These are phyloP conservation scores for Ceratothoa steindachneri DNA, from an alignment of 2,888 invertebrate species.

Conservation along the genomic window DNA sequence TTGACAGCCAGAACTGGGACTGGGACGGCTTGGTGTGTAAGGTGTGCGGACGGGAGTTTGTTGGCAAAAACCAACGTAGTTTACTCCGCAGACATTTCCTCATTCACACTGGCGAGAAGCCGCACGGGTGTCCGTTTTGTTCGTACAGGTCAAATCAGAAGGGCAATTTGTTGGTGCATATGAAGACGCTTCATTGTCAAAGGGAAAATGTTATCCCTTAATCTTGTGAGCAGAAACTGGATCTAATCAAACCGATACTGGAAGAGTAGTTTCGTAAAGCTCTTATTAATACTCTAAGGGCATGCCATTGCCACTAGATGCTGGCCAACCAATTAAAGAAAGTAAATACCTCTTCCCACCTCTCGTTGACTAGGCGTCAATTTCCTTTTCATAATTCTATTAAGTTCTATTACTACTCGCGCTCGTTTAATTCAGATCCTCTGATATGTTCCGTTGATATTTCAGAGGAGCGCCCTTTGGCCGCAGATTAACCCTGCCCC, in stretches of 20 bases:
- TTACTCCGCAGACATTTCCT: slow-evolving; percentile 40
- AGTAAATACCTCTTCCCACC: too few relatives aligned
- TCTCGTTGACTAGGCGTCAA: too few relatives aligned
- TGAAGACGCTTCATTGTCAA: slow-evolving; percentile 31
- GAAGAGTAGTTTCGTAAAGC: not conserved
- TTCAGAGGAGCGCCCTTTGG: slow-evolving; percentile 39
- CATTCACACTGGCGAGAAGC: slow-evolving; percentile 45
- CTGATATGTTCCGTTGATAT: slow-evolving; percentile 38
- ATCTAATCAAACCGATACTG: too few relatives aligned
- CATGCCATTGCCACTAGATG: not conserved
- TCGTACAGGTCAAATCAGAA: slow-evolving; percentile 38
- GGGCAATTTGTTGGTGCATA: slow-evolving; percentile 41
- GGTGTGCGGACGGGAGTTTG: slow-evolving; percentile 40
- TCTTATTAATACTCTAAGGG: not conserved
- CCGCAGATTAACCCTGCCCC: not conserved
- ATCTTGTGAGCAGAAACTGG: not conserved
- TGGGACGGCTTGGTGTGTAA: slow-evolving; percentile 15
- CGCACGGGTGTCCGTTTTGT: slow-evolving; percentile 41
- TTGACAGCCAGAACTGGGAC: not conserved
- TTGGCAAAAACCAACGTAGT: slow-evolving; percentile 42
- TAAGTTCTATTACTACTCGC: too few relatives aligned
- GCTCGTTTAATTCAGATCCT: not conserved
- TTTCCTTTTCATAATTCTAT: too few relatives aligned
- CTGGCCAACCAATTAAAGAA: too few relatives aligned
- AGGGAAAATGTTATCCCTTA: not conserved